Conservation (phyloP, 2,888 invertebrate genomes). For the Monochamus alternatus region DNA sequence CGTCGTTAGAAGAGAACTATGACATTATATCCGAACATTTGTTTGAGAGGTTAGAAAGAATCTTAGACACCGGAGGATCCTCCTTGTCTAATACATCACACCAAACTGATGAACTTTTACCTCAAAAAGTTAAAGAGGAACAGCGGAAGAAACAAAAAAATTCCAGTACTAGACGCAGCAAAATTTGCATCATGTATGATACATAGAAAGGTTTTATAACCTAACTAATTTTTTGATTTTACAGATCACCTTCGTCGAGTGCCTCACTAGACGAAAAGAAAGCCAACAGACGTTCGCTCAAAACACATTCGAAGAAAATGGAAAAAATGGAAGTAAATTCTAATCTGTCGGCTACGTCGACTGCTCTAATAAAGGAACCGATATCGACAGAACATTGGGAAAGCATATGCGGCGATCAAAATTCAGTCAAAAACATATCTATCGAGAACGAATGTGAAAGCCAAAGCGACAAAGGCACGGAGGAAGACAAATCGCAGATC, state of each 20-base stretch:
- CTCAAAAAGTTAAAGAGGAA: conserved; percentile 4
- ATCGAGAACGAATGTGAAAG: background rate
- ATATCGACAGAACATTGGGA: background rate
- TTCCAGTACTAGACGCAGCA: background rate
- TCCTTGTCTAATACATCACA: background rate
- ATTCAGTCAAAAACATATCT: background rate
- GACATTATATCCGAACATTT: conserved; percentile 49
- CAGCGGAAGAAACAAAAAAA: background rate
- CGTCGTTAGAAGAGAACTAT: conserved; percentile 41
- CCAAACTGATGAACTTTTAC: background rate
- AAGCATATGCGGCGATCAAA: conserved; percentile 22
- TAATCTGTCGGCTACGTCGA: background rate
- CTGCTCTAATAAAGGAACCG: background rate
- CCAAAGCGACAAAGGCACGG: background rate
- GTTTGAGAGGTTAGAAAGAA: conserved; percentile 52
- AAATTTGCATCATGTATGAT: background rate
- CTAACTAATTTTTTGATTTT: background rate
- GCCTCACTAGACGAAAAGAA: background rate
- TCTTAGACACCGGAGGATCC: conserved; percentile 50
- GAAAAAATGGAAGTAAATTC: conserved; percentile 14
- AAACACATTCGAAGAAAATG: background rate
- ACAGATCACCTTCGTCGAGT: conserved; percentile 2
- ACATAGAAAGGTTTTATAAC: background rate
- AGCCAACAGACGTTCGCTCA: background rate
- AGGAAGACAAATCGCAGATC: background rate